These are phyloP conservation scores for Diglossa cyanea DNA, from an alignment of 2,797 vertebrate genomes.

Conservation along the genomic window DNA sequence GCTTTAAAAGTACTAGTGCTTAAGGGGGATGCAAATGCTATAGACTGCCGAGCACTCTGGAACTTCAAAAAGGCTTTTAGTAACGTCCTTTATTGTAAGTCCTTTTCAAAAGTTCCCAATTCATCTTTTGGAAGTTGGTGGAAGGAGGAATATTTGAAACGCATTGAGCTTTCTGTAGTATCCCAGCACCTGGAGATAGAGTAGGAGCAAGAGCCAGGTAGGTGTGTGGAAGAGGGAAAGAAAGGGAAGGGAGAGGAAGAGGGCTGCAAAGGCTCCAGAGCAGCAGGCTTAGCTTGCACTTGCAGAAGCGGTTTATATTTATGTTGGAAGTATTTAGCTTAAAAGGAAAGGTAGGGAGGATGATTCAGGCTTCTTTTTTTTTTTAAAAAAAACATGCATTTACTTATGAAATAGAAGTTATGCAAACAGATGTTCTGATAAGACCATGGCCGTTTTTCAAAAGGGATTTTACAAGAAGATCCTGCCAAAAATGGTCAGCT, in stretches of 20 bases:
- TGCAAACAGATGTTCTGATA: neutral
- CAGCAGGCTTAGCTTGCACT: conserved; percentile 49
- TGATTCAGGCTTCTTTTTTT: neutral
- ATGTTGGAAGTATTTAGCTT: conserved; percentile 2
- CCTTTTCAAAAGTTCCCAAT: neutral
- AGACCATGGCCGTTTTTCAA: neutral
- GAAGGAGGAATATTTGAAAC: neutral
- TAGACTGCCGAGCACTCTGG: neutral
- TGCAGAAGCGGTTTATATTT: neutral
- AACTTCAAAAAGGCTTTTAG: neutral
- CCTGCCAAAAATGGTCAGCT: neutral
- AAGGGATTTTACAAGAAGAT: conserved; percentile 12
- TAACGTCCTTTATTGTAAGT: neutral
- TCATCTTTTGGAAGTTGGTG: neutral
- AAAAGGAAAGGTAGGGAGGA: conserved; percentile 27
- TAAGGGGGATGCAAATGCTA: neutral
- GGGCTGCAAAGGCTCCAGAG: neutral
- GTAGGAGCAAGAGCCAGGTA: neutral
- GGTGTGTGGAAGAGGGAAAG: neutral
- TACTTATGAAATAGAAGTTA: neutral
- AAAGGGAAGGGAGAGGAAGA: neutral
- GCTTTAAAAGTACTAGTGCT: neutral
- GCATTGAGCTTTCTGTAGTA: neutral
- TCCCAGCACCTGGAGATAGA: neutral
- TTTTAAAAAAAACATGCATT: neutral